Conservation (phyloP, 2,113 vertebrate genomes). For the Eretmochelys imbricata region DNA sequence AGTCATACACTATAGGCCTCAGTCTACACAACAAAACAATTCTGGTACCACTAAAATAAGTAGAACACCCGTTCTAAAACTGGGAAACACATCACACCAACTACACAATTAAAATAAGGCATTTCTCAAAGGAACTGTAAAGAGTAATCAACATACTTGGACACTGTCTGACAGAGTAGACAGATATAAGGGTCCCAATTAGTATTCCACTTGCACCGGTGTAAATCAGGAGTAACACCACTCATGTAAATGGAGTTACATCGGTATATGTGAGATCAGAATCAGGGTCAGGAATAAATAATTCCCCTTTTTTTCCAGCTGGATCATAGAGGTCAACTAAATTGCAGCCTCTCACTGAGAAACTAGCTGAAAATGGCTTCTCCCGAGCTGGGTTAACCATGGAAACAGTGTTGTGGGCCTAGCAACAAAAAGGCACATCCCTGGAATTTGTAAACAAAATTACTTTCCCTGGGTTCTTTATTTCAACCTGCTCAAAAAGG, state of each 20-base stretch:
- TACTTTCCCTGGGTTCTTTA: not conserved
- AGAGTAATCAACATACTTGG: not conserved
- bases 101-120: not conserved
- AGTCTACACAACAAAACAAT: not conserved
- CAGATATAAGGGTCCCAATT: not conserved
- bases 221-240: not conserved
- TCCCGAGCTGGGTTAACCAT: conserved; percentile 5
- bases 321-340: not conserved
- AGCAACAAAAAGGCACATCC: not conserved
- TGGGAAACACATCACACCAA: not conserved
- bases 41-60: not conserved
- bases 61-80: not conserved
- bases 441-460: not conserved
- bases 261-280: not conserved
- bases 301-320: not conserved
- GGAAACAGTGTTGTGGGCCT: not conserved
- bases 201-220: not conserved
- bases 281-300: not conserved
- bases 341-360: not conserved
- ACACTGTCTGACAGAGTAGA: not conserved
- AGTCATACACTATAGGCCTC: not conserved
- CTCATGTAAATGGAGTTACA: not conserved
- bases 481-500: not conserved
- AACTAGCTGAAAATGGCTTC: not conserved
- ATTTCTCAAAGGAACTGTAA: not conserved